Evolutionary conservation across 2,888 invertebrate species (phyloP), one percentile per base, ranked within the genome.

Genomic region (Crioceris asparagi): DNA sequence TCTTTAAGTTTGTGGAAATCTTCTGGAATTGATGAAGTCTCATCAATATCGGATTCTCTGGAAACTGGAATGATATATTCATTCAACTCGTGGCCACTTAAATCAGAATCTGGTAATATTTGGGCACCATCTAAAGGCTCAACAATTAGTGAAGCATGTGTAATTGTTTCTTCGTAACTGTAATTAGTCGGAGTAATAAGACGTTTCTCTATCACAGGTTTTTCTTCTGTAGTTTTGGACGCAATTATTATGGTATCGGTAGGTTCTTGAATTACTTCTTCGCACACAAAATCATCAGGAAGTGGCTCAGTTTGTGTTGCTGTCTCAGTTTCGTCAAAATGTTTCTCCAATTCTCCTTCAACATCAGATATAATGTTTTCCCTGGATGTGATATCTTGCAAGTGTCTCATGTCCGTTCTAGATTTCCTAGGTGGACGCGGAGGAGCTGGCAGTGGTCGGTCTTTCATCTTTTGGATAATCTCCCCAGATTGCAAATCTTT

Each of bases 291-390:
- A 50, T 84, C 85, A 50, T 85, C 84, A 0, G 84, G 83, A 29
- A 87, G 60, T 1, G 86, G 85, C 62, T 88, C 87, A 1, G 87
- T 88, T 65, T 88, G 87, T 1, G 84, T 85, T 1, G 83, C 85
- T 4, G 82, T 79, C 55, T 83, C 82, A 16, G 77, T 77, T 62
- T 84, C 84, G 42, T 72, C 58, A 15, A 69, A 54, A 60, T 32
- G 68, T 65, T 39, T 39, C 14, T 45, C 29, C 34, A 49, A 42
- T 26, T 46, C 40, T 30, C 47, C 40, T 16, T 41, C 35, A n/a
- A 34, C 35, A 14, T 23, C 37, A 5, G 29, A 15, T 29, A 32
- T 38, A 3, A 54, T 55, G 38, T 59, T 55, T 46, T 58, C 55
- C 38, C 55, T 49, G 1, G 54, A 54, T 2, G 61, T 60, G 30